phyloP scores from a whole-genome alignment of 1,140 invertebrate genomes.

The Magallana ariakensis region DNA sequence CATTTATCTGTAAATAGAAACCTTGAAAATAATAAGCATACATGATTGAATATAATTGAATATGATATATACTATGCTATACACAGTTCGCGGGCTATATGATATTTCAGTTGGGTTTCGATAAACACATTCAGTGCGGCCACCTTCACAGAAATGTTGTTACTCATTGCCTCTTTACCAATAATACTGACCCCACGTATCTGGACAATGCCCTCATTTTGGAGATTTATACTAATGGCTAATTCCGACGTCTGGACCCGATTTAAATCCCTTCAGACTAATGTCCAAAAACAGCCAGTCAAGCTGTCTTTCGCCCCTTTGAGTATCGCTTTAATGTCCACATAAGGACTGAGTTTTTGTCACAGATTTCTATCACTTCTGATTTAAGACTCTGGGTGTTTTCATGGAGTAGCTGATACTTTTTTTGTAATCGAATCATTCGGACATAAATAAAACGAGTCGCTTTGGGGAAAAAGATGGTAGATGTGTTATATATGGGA shows the following conservation, averaged over 20 bases:
- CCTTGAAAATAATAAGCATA: too few species aligned
- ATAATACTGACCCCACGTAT: background rate
- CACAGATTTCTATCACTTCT: constrained; percentile 22
- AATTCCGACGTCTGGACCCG: constrained; percentile 16
- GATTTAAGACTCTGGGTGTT: constrained; percentile 11
- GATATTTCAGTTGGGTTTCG: too few species aligned
- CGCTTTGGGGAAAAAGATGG: background rate
- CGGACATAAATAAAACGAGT: constrained; percentile 2
- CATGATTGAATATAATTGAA: too few species aligned
- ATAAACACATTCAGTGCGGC: too few species aligned
- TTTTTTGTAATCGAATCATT: background rate
- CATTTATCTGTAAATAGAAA: too few species aligned
- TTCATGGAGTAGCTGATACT: background rate
- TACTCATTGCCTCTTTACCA: too few species aligned
- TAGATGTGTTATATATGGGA: background rate
- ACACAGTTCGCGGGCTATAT: too few species aligned
- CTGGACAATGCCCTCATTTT: background rate
- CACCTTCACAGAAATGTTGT: too few species aligned
- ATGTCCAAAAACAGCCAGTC: background rate
- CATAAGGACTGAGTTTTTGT: background rate
- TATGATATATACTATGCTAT: too few species aligned
- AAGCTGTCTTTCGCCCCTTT: background rate
- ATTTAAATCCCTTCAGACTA: background rate
- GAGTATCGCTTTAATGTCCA: constrained; percentile 16
- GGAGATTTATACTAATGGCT: constrained; percentile 21